Evolutionary conservation across 2,888 invertebrate species (phyloP), one percentile per base, ranked within the genome.

Genomic region (Odontocerum albicorne): DNA sequence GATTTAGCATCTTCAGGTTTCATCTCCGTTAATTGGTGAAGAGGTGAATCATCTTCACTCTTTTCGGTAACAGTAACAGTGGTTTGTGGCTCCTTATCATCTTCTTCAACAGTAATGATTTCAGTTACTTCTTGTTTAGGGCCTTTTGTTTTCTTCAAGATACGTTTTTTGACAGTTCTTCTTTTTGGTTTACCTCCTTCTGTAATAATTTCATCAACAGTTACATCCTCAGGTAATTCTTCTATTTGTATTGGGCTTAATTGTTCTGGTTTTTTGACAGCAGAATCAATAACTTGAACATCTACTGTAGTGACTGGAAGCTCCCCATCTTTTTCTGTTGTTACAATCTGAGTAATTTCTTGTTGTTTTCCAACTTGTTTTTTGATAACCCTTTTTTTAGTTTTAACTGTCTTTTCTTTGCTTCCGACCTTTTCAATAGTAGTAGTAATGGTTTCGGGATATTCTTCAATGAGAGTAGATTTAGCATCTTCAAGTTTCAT

Each of bases 371-470:
- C 65, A 46, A 63, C 62, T 13, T 60, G 60, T 49, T 64, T 66
- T 49, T 64, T 66, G 72, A 59, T 71, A 72, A 55, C 75, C 62
- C 35, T 77, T 72, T 65, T 75, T 57, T 67, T 72, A 27, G 67
- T 67, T 60, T 59, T 31, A 2, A 21, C n/a, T 40, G 10, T 4
- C 38, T 17, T 40, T 40, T 12, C 4, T 19, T 21, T 21, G 20
- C 2, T 19, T n/a, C 58, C 55, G 6, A 63, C 46, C 64, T 63
- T 2, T 67, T 65, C 3, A 67, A 62, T 55, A 38, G 62, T 53
- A 35, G 51, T 62, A 75, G 75, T 61, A 73, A 75, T 12, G 73
- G 68, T 43, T 70, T 70, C 6, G 72, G 69, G 57, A 72, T 75
- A 10, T 71, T 75, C 15, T 68, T 69, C 2, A n/a, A 61, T 10